Evolutionary conservation across 2,888 invertebrate species (phyloP).

Genomic region (Drosophila algonquin): DNA sequence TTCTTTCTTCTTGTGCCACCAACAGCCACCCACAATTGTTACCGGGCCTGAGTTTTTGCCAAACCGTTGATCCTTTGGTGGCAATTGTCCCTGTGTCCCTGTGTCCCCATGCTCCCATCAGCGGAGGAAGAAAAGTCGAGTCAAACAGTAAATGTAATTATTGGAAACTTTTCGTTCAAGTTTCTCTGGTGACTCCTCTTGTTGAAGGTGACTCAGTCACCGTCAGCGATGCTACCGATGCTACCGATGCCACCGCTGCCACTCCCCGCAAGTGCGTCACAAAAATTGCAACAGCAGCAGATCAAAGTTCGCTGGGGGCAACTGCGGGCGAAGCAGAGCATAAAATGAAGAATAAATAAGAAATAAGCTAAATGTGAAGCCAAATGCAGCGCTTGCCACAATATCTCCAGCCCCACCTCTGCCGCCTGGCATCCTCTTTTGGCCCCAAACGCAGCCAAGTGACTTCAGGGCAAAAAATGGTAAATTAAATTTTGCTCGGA

Average conservation of each 20-base stretch:
- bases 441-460: slow-evolving; percentile 46
- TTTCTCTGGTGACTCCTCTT: neutral
- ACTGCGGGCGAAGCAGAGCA: slow-evolving; percentile 67
- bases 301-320: slow-evolving; percentile 67
- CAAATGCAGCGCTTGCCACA: slow-evolving; percentile 62
- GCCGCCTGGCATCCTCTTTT: slow-evolving; percentile 2
- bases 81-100: slow-evolving; percentile 21
- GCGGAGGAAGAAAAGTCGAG: slow-evolving; percentile 36
- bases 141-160: slow-evolving; percentile 47
- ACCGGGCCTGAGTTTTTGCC: slow-evolving; percentile 17
- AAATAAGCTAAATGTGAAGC: slow-evolving; percentile 60
- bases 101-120: neutral
- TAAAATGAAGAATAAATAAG: slow-evolving; percentile 77
- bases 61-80: slow-evolving; percentile 39
- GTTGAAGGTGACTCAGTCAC: slow-evolving; percentile 17
- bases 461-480: slow-evolving; percentile 69
- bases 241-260: neutral
- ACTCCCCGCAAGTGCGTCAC: neutral
- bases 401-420: neutral
- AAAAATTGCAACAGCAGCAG: slow-evolving; percentile 45
- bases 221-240: neutral
- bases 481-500: slow-evolving; percentile 71
- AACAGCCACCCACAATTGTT: slow-evolving; percentile 7
- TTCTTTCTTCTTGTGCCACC: slow-evolving; percentile 5
- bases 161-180: slow-evolving; percentile 39